Percentiles rank a stretch among this genome's conserved stretches.
phyloP scores from a whole-genome alignment of 2,113 vertebrate species.

The Hipposideros armiger region DNA sequence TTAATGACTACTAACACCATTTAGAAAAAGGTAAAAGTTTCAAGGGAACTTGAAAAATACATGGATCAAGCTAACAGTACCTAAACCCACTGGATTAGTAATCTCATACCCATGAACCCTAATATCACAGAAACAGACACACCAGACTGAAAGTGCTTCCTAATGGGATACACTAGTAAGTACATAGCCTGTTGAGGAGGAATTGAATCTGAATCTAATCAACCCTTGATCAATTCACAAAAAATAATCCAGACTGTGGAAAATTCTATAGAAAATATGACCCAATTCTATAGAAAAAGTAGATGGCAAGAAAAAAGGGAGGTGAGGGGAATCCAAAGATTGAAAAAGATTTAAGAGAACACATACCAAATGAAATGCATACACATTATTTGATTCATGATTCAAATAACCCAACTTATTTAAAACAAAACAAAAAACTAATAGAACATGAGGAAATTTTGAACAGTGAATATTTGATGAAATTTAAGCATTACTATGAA shows the following conservation, averaged over 20 bases:
- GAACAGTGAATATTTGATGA: not conserved
- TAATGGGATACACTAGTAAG: not conserved
- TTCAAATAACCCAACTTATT: not conserved
- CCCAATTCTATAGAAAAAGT: not conserved
- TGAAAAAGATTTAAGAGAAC: not conserved
- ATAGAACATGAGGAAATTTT: not conserved
- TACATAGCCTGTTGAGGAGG: not conserved
- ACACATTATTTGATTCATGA: not conserved
- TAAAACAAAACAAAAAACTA: constrained; percentile 15
- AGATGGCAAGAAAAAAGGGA: not conserved
- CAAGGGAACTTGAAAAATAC: not conserved
- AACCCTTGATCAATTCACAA: not conserved
- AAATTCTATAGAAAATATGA: not conserved
- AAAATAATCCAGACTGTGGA: not conserved
- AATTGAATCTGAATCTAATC: not conserved
- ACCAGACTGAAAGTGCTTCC: not conserved
- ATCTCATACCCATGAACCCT: not conserved
- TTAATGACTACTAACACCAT: not conserved
- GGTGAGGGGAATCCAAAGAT: not conserved
- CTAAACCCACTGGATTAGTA: not conserved
- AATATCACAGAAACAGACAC: not conserved
- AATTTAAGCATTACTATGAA: not conserved
- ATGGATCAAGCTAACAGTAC: not conserved
- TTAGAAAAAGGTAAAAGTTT: not conserved
- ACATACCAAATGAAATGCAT: not conserved